Percentiles rank a stretch among this genome's conserved stretches.
Conservation (phyloP, 2,888 invertebrate genomes). For the Cryptus viduatorius region DNA sequence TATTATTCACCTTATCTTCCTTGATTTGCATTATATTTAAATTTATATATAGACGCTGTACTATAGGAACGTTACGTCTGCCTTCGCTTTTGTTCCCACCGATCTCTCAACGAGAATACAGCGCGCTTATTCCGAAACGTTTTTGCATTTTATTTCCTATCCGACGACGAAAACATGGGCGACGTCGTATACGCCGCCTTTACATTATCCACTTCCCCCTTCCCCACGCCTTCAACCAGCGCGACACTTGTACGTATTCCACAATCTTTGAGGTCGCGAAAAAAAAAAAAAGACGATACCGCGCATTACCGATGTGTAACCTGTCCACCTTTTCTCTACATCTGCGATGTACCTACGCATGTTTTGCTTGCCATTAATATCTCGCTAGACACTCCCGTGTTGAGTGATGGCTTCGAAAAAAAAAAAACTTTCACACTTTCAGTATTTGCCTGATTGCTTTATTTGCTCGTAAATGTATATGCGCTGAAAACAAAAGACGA, state of each 20-base stretch:
- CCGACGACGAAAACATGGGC: conserved; percentile 16
- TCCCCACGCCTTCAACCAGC: conserved; percentile 44
- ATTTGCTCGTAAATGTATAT: neutral
- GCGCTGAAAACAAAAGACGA: neutral
- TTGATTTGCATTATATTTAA: conserved; percentile 83
- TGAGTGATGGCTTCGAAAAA: neutral
- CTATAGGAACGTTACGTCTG: conserved; percentile 64
- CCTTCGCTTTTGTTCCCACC: conserved; percentile 49
- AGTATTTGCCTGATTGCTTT: neutral
- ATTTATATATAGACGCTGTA: conserved; percentile 74
- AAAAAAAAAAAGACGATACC: conserved; percentile 7
- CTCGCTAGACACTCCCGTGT: neutral
- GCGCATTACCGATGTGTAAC: conserved; percentile 18
- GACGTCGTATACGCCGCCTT: neutral
- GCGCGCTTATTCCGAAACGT: conserved; percentile 42
- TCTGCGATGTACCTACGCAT: neutral
- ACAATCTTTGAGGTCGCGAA: conserved; percentile 31
- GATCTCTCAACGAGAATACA: conserved; percentile 3
- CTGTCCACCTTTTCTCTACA: neutral
- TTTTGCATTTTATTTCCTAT: conserved; percentile 37
- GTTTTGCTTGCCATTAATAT: neutral
- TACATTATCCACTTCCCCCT: conserved; percentile 46
- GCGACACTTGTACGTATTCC: conserved; percentile 19
- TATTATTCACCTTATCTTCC: conserved; percentile 83
- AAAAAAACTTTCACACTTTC: neutral